A percentile compares a stretch with the other conserved stretches of the same genome.
These are phyloP conservation scores for Struthidea cinerea DNA, from an alignment of 2,113 vertebrate species.

Conservation along the genomic window DNA sequence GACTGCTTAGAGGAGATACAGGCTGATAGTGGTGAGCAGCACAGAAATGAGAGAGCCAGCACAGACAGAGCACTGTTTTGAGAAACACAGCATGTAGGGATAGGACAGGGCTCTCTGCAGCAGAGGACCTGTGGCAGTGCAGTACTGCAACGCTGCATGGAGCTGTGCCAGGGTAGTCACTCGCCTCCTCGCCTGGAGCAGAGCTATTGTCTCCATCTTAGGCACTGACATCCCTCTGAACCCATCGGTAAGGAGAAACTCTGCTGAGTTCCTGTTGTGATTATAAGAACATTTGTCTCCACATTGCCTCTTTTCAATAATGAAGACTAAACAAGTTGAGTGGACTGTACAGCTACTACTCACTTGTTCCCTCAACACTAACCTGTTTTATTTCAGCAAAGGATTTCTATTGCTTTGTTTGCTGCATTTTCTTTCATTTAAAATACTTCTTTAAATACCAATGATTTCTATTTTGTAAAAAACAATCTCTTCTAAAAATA, in stretches of 20 bases:
- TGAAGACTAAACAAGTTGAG: neutral
- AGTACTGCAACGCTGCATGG: accelerated
- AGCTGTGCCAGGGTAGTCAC: neutral
- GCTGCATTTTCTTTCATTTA: neutral
- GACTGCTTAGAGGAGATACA: neutral
- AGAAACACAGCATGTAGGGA: neutral
- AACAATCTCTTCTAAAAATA: neutral
- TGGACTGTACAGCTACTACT: neutral
- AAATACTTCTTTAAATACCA: neutral
- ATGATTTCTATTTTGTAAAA: neutral
- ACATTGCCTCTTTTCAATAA: neutral
- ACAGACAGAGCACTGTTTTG: neutral
- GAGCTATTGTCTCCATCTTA: neutral
- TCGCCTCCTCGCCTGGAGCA: accelerated
- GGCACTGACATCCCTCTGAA: neutral
- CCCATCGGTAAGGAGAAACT: neutral
- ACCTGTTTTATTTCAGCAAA: neutral
- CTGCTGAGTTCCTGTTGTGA: neutral
- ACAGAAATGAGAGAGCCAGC: neutral
- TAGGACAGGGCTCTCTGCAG: neutral
- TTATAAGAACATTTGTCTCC: neutral
- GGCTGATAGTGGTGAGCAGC: neutral
- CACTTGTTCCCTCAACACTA: neutral
- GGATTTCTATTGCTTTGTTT: neutral
- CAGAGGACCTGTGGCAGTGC: accelerated